Evolutionary conservation across 2,888 invertebrate genomes (phyloP), one percentile per base, ranked within the genome.

Genomic region (Drosophila picticornis): DNA sequence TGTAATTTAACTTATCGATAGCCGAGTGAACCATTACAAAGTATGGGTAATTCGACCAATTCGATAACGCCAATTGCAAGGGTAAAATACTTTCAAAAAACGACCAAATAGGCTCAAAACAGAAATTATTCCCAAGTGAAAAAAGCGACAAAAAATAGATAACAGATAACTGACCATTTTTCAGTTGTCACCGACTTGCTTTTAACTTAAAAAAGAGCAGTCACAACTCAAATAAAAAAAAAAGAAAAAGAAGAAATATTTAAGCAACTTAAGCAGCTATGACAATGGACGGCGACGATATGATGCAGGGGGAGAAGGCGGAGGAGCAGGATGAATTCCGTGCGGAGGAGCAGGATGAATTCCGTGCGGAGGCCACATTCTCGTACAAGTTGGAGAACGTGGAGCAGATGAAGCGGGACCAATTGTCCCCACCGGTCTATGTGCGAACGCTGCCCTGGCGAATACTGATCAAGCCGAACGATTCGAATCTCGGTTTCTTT

Each of bases 371-470:
- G 93, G 98, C 99, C 31, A 98, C 97, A 11, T 98, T 99, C 94
- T 95, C 96, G 66, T 98, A 96, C 92, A 96, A 96, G 72, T 98
- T 99, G 57, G 96, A 96, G 81, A 97, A 97, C 94, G 97, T 99
- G 91, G 96, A 97, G 86, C 96, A 96, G 92, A 95, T 99, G 88
- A 97, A 97, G 95, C 56, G 65, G 7, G 96, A 96, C 22, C 95
- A 96, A 51, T 94, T 99, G 43, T 99, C 99, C 34, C 97, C 97
- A 34, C 96, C 98, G 4, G 98, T 97, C 88, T 98, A 96, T 93
- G 98, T 99, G 5, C 95, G 99, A 65, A 99, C 99, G 94, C 94
- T 99, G 87, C 99, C 99, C 70, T 99, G 99, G 99, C 98, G 98
- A 94, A 99, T 99, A 77, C 98, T 99, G 98, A 98, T 98, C 36